Evolutionary conservation across 2,888 invertebrate species (phyloP).

Genomic region (Drosophila infuscata): DNA sequence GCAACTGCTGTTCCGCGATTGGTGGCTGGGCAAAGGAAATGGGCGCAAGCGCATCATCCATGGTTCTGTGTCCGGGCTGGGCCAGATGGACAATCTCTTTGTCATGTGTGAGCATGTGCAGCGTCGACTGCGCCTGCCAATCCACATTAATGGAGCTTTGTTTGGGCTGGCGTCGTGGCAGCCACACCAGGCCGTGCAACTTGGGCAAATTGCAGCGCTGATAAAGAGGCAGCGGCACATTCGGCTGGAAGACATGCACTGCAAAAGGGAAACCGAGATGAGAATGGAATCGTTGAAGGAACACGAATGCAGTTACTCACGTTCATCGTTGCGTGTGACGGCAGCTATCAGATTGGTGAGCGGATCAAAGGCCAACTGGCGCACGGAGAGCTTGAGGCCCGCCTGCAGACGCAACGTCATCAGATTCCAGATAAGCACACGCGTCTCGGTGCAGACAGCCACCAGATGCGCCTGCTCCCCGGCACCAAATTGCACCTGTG

Average conservation of each 20-base stretch:
- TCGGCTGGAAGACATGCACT: conserved; percentile 89
- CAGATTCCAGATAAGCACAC: conserved; percentile 89
- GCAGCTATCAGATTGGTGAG: conserved; percentile 88
- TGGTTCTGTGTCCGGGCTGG: conserved; percentile 84
- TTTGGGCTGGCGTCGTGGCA: conserved; percentile 86
- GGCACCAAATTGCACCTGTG: conserved; percentile 82
- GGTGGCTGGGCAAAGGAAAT: conserved; percentile 79
- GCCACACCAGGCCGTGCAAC: conserved; percentile 86
- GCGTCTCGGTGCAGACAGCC: conserved; percentile 85
- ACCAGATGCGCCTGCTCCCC: conserved; percentile 81
- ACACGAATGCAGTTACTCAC: conserved; percentile 85
- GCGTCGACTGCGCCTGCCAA: conserved; percentile 88
- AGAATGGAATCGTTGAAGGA: neutral
- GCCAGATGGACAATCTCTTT: conserved; percentile 86
- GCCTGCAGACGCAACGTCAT: conserved; percentile 88
- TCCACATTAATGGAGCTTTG: conserved; percentile 85
- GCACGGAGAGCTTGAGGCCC: conserved; percentile 85
- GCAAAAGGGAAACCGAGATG: conserved; percentile 25
- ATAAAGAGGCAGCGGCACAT: conserved; percentile 86
- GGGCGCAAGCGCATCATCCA: conserved; percentile 83
- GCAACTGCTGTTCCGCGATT: conserved; percentile 62
- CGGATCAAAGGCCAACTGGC: conserved; percentile 87
- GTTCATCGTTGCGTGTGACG: conserved; percentile 87
- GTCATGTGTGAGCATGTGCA: conserved; percentile 87
- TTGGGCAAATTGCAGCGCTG: conserved; percentile 85